Base-by-base conservation (phyloP, 2,888 invertebrate species). In the Tupiocoris notatus region DNA sequence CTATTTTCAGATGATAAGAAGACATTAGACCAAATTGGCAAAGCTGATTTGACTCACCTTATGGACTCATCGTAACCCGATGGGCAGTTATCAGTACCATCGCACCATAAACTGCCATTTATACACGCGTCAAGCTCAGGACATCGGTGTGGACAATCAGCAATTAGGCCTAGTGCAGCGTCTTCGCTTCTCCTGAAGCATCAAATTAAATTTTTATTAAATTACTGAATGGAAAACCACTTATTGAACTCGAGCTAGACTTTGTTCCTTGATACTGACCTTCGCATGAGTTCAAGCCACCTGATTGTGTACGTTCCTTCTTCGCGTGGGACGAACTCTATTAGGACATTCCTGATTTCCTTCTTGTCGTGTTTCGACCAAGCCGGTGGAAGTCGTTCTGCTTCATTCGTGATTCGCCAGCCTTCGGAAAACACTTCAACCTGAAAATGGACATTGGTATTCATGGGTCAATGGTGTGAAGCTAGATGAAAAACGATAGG, bases 121-220 rank as follows among this genome's bases (percentile, higher is more conserved):
- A 93, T 92, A 84, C 93, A 94, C 16, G 93, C 93, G 83, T 92
- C 91, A 79, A 94, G 84, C 75, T 93, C 93, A 1, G 91, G 88
- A 83, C 94, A 94, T 63, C 90, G 88, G 84, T 90, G 89, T 79
- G 88, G 87, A 82, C 93, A 93, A 81, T 93, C 92, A 91, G 93
- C 77, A 6, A 79, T 21, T 58, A 79, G 74, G 12, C 79, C 79
- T 9, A 68, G 67, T 1, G 78, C 61, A 7, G 76, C 74, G 18
- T 64, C 78, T 63, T 78, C 77, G 57, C 64, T 78, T 58, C 78
- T 71, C 75, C 80, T 80, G 76, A n/a, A 76, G 70, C 1, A 70
- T 25, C 56, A 65, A 9, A 0, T 25, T n/a, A n/a, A n/a, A n/a
- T n/a, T n/a, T n/a, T n/a, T n/a, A n/a, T n/a, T n/a, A n/a, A n/a